Conservation (phyloP, 1,140 invertebrate genomes). For the Bradysia coprophila region DNA sequence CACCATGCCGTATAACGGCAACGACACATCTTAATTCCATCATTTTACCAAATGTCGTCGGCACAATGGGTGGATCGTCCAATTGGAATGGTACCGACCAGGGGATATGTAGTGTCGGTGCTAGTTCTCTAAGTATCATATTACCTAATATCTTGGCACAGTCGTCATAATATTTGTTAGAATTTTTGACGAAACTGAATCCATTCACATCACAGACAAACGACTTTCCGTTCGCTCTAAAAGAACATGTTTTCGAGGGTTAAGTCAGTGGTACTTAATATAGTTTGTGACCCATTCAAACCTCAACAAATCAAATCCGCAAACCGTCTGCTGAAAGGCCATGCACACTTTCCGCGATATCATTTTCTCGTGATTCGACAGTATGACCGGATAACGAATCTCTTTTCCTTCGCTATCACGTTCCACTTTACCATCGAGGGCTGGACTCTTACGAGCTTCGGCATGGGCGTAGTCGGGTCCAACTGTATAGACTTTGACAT, state of each 20-base stretch:
- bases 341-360: slow-evolving; percentile 96
- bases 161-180: slow-evolving; percentile 99
- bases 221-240: slow-evolving; percentile 90
- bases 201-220: slow-evolving; percentile 99
- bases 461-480: slow-evolving; percentile 99
- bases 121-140: slow-evolving; percentile 76
- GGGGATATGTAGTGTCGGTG: slow-evolving; percentile 88
- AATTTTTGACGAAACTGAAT: slow-evolving; percentile 99
- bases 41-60: slow-evolving; percentile 98
- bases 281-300: too few relatives aligned
- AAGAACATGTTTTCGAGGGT: too few relatives aligned
- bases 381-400: slow-evolving; percentile 94
- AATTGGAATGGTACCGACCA: slow-evolving; percentile 93
- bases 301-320: slow-evolving; percentile 95
- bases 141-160: slow-evolving; percentile 95
- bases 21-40: slow-evolving; percentile 98
- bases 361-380: slow-evolving; percentile 96
- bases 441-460: slow-evolving; percentile 95
- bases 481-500: slow-evolving; percentile 41
- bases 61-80: slow-evolving; percentile 96
- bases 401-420: slow-evolving; percentile 96
- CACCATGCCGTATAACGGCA: slow-evolving; percentile 95
- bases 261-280: too few relatives aligned
- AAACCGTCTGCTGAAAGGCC: slow-evolving; percentile 98
- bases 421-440: slow-evolving; percentile 96